Evolutionary conservation across 2,113 vertebrate genomes (phyloP), one percentile per base, ranked within the genome.

Genomic region (Vimba vimba): DNA sequence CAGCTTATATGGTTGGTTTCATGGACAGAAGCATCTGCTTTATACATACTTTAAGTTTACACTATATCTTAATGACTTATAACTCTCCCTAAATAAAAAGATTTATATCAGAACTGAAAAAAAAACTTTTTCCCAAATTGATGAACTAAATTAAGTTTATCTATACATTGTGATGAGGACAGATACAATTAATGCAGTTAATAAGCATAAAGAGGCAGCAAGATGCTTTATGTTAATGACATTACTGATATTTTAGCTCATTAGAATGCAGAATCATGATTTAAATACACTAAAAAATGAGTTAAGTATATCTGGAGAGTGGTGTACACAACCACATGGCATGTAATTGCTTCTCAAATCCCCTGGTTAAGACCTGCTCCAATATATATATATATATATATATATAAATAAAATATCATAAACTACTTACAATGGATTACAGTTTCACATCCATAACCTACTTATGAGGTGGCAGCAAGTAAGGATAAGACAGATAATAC

Each of bases 331-430:
- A 74, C 15, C 12, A 30, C 30, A 78, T 12, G 36, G 27, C 43
- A 60, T 50, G 25, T 78, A 73, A 86, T 86, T 83, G 60, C 62
- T 66, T 79, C 25, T 71, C 17, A 64, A 78, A 60, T 86, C 39
- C 62, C n/a, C 59, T 62, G 68, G 84, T 78, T 69, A 66, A 66
- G 86, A 80, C 74, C 47, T 74, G 81, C 19, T 50, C 39, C 12
- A 43, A 68, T 8, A n/a, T 27, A 19, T 47, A 47, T 47, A 71
- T 57, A 43, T 47, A 71, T 57, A 43, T 25, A 57, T 27, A 50
- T 83, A 83, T 21, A 83, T 39, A 59, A 78, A 68, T 23, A 39
- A 68, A 64, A 30, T 7, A 64, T 64, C 36, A 64, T 45, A 10
- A 78, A 81, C 59, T 27, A 30, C 79, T 81, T 47, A 30, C 4